These are phyloP conservation scores for Gandaritis pyraliata DNA, from an alignment of 2,888 invertebrate species.

Conservation along the genomic window DNA sequence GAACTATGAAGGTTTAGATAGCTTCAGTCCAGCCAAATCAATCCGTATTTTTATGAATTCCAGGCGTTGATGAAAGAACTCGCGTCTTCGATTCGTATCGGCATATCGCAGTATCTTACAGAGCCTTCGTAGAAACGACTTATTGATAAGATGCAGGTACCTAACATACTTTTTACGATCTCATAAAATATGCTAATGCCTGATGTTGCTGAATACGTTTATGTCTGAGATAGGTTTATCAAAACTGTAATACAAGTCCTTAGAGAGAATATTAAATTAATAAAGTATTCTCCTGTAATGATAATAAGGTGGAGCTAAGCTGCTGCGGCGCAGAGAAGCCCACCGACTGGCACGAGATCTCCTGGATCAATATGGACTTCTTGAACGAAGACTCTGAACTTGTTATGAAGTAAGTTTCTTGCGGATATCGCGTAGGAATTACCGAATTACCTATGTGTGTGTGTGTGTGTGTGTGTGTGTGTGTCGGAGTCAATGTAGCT, in stretches of 20 bases:
- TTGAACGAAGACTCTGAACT: constrained; percentile 70
- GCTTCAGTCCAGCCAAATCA: background rate
- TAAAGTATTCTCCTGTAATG: too few relatives aligned
- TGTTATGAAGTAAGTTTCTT: constrained; percentile 63
- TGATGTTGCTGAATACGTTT: too few relatives aligned
- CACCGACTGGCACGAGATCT: constrained; percentile 84
- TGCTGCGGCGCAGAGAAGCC: constrained; percentile 84
- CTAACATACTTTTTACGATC: too few relatives aligned
- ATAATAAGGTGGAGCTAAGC: constrained; percentile 69
- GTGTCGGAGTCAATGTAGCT: too few relatives aligned
- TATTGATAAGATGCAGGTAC: constrained; percentile 83
- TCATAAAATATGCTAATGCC: too few relatives aligned
- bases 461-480: too few relatives aligned
- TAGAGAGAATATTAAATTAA: too few relatives aligned
- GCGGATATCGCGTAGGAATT: too few relatives aligned
- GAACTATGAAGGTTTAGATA: too few relatives aligned
- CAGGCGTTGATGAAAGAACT: constrained; percentile 74
- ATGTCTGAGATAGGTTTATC: too few relatives aligned
- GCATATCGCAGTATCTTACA: constrained; percentile 83
- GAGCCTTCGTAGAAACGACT: constrained; percentile 84
- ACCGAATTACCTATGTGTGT: too few relatives aligned
- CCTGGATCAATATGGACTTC: constrained; percentile 84
- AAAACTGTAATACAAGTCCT: too few relatives aligned
- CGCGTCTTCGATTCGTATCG: constrained; percentile 79
- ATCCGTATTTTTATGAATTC: constrained; percentile 22